Base-by-base conservation (phyloP, 2,888 invertebrate genomes). In the Meteorus cinctellus region DNA sequence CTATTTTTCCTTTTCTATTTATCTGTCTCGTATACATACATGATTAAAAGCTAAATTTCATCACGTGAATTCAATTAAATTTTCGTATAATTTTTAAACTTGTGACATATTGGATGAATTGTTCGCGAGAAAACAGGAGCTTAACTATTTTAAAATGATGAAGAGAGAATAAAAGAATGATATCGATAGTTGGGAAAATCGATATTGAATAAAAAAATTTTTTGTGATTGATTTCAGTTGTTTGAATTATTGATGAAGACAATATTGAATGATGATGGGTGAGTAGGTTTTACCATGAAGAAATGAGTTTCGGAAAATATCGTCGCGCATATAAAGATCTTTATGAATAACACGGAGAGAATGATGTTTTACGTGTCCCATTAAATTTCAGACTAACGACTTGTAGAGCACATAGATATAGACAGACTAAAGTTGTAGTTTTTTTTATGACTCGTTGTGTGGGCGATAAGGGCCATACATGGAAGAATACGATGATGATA, bases 371-470 rank as follows among this genome's bases (percentile, higher is more conserved):
- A 88, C 84, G 85, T 74, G 81, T 77, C 80, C 82, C 84, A 84
- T 88, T 87, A 87, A 87, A 86, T 88, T 88, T 82, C 81, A 82
- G 81, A 84, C 81, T 86, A 86, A 88, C 84, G 80, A 81, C 82
- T 83, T 84, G 86, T 86, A 85, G 84, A 86, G 19, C 55, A 55
- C 8, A 55, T 19, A 55, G 19, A 55, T 48, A 48, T 84, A 65
- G 65, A 65, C 84, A 84, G 84, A 85, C 82, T 85, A 82, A 80
- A 31, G 69, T 71, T 74, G 81, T 78, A 77, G 80, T 83, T 87
- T 72, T 63, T 24, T 88, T 88, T 87, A 88, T 84, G 87, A 88
- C 82, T 79, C 77, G 82, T 81, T 81, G 76, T 80, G 65, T 41
- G 65, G 79, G 77, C 72, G 79, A 80, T 80, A 79, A 79, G 79